Evolutionary conservation across 1,140 invertebrate genomes (phyloP).

Genomic region (Lasioglossum baleicum): DNA sequence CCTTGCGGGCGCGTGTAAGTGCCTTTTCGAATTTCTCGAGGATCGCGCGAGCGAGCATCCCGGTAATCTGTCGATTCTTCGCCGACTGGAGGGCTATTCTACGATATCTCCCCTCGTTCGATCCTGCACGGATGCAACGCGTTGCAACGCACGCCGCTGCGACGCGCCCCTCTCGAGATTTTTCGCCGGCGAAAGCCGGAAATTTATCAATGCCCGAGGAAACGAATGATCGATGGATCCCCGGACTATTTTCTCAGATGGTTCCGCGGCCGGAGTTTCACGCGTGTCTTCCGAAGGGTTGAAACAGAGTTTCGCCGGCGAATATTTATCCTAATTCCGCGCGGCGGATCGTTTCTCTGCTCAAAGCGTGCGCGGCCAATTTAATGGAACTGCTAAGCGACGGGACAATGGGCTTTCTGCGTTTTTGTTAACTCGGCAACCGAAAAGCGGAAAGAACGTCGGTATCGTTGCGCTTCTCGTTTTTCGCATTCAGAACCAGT

Average conservation of each 20-base stretch:
- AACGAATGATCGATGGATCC: constrained; percentile 24
- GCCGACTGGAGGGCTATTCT: constrained; percentile 49
- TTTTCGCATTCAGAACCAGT: neutral
- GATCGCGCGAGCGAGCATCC: constrained; percentile 38
- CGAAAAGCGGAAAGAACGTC: neutral
- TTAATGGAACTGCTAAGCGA: neutral
- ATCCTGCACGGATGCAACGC: neutral
- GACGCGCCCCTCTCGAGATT: neutral
- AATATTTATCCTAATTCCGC: neutral
- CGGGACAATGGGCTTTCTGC: neutral
- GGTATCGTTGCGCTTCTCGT: neutral
- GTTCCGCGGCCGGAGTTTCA: too few species aligned
- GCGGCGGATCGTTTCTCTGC: neutral
- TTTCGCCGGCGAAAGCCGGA: constrained; percentile 17
- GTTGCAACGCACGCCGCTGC: too few species aligned
- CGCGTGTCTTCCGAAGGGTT: neutral
- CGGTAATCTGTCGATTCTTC: constrained; percentile 71
- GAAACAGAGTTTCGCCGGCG: neutral
- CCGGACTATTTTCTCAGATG: neutral
- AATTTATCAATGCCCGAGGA: constrained; percentile 9
- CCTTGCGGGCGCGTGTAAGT: constrained; percentile 43
- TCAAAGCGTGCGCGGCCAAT: too few species aligned
- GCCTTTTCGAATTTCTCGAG: constrained; percentile 57
- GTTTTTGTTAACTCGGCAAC: constrained; percentile 7
- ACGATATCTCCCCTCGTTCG: constrained; percentile 52